Conservation (phyloP, 2,797 vertebrate species). For the Galaxias olidus region DNA sequence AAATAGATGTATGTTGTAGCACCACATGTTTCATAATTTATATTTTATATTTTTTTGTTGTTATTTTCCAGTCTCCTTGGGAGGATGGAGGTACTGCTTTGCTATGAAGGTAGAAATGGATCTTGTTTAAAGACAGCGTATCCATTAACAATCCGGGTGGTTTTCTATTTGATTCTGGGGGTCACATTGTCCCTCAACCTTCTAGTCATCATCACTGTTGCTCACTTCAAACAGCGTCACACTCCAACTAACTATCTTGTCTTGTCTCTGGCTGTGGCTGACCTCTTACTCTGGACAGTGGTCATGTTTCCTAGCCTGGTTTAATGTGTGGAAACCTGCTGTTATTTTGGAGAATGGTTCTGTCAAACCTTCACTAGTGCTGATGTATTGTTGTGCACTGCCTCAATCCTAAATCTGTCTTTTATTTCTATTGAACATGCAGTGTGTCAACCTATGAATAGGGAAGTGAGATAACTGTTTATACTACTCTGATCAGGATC, state of each 20-base stretch:
- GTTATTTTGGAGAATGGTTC: constrained; percentile 64
- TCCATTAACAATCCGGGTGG: not conserved
- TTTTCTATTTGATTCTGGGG: not conserved
- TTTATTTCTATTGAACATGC: constrained; percentile 74
- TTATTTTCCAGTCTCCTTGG: too few relatives aligned
- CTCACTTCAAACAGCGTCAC: constrained; percentile 4
- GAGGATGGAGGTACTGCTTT: too few relatives aligned
- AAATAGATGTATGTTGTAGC: too few relatives aligned
- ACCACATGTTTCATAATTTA: too few relatives aligned
- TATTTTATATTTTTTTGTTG: too few relatives aligned
- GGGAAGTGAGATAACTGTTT: constrained; percentile 68
- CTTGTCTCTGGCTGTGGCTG: too few relatives aligned
- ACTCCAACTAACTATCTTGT: constrained; percentile 1
- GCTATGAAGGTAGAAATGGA: too few relatives aligned
- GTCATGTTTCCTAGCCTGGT: constrained; percentile 70
- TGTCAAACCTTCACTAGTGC: constrained; percentile 71
- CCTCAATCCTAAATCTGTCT: constrained; percentile 75
- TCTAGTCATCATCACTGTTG: constrained; percentile 2
- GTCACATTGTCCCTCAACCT: not conserved
- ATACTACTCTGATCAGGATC: constrained; percentile 72
- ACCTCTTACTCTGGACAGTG: constrained; percentile 65
- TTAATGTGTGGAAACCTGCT: constrained; percentile 68
- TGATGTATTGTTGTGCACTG: constrained; percentile 70
- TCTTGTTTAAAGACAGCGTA: not conserved
- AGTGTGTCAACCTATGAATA: constrained; percentile 83